A percentile compares a stretch with the other conserved stretches of the same genome.
Conservation (phyloP, 2,797 vertebrate species). For the Chelonia mydas region DNA sequence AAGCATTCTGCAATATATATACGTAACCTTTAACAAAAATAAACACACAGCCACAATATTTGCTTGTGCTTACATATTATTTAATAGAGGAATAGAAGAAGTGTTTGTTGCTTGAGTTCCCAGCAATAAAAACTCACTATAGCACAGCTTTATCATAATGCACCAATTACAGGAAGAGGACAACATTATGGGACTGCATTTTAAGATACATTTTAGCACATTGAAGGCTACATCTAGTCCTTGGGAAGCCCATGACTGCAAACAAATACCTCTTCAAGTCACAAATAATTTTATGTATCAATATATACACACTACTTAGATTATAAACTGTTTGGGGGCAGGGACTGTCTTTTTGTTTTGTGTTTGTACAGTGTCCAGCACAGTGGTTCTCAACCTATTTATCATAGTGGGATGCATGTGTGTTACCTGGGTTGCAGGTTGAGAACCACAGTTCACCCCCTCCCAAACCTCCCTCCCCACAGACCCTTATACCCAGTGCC, state of each 20-base stretch:
- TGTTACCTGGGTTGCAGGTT: too few species aligned
- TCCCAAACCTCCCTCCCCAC: too few species aligned
- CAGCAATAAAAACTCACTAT: neutral
- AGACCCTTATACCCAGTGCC: too few species aligned
- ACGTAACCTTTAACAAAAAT: neutral
- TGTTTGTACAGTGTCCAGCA: too few species aligned
- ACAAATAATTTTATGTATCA: neutral
- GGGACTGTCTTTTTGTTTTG: neutral
- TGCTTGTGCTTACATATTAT: neutral
- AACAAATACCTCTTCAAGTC: neutral
- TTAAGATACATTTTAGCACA: conserved; percentile 13
- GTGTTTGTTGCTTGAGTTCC: neutral
- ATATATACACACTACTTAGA: neutral
- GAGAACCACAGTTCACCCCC: too few species aligned
- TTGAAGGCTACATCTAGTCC: neutral
- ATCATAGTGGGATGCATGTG: too few species aligned
- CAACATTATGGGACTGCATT: neutral
- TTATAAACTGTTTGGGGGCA: neutral
- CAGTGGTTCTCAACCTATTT: too few species aligned
- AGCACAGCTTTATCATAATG: neutral
- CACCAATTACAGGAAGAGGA: neutral
- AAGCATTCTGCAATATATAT: neutral
- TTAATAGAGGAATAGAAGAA: neutral
- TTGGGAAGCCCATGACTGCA: neutral
- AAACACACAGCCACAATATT: neutral